Percentiles rank a stretch among this genome's conserved stretches.
Conservation (phyloP, 2,797 vertebrate species). For the Lagodon rhomboides region DNA sequence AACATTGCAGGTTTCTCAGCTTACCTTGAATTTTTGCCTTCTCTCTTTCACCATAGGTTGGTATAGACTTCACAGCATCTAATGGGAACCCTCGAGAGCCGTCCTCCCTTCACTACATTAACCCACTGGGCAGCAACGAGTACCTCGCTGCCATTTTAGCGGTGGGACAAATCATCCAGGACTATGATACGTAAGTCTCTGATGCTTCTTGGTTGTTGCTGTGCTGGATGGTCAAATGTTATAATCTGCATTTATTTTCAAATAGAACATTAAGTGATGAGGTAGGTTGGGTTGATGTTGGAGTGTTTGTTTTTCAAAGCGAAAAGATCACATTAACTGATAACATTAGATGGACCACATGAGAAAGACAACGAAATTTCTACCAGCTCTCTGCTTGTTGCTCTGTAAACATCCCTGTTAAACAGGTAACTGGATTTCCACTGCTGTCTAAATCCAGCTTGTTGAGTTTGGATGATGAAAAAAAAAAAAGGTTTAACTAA, state of each 20-base stretch:
- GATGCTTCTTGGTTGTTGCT: background rate
- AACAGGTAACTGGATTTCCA: constrained; percentile 60
- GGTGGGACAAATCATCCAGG: constrained; percentile 98
- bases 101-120: constrained; percentile 97
- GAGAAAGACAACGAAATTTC: constrained; percentile 5
- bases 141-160: constrained; percentile 97
- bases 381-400: constrained; percentile 25
- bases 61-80: constrained; percentile 99
- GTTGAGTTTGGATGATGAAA: constrained; percentile 49
- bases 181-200: constrained; percentile 95
- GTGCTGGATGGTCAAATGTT: background rate
- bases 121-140: constrained; percentile 96
- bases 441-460: constrained; percentile 65
- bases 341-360: background rate
- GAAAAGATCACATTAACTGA: background rate
- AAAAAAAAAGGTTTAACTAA: constrained; percentile 54
- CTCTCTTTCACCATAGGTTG: constrained; percentile 87
- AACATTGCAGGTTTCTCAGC: background rate
- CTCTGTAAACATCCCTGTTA: constrained; percentile 33
- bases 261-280: background rate
- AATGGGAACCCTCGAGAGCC: constrained; percentile 96
- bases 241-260: background rate
- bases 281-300: background rate
- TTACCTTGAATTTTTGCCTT: background rate
- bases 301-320: background rate